phyloP scores from a whole-genome alignment of 2,888 invertebrate genomes.

The Cataglyphis albicans region DNA sequence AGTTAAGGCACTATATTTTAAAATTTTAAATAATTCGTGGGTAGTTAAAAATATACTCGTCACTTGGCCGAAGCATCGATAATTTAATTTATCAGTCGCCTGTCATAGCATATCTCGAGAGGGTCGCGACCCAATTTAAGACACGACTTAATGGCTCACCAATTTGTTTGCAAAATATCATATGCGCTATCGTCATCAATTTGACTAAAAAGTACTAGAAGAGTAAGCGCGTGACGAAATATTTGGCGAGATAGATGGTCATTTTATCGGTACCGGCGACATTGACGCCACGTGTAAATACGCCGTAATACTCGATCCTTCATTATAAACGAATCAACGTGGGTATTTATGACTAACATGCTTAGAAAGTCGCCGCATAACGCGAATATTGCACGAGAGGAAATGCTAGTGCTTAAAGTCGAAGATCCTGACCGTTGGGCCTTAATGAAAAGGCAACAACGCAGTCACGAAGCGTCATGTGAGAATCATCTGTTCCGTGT shows the following conservation, averaged over 20 bases:
- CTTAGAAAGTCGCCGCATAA: slow-evolving; percentile 25
- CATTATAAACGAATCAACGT: slow-evolving; percentile 50
- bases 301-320: slow-evolving; percentile 8
- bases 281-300: slow-evolving; percentile 41
- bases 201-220: not conserved
- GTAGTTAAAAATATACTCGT: slow-evolving; percentile 27
- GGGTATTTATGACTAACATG: slow-evolving; percentile 22
- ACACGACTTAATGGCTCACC: slow-evolving; percentile 11
- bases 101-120: slow-evolving; percentile 14
- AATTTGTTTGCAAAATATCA: slow-evolving; percentile 42
- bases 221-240: slow-evolving; percentile 27
- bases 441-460: slow-evolving; percentile 39
- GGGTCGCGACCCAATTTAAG: slow-evolving; percentile 35
- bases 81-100: slow-evolving; percentile 21
- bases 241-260: slow-evolving; percentile 2
- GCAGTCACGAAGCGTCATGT: slow-evolving; percentile 26
- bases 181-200: not conserved
- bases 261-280: not conserved
- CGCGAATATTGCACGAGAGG: slow-evolving; percentile 34
- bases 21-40: slow-evolving; percentile 8
- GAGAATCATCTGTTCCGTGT: slow-evolving; percentile 3
- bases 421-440: slow-evolving; percentile 48
- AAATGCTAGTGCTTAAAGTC: slow-evolving; percentile 47
- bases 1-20: not conserved
- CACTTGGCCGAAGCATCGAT: not conserved